Conservation (phyloP, 2,797 vertebrate species). For the Paratrypauchen microcephalus region DNA sequence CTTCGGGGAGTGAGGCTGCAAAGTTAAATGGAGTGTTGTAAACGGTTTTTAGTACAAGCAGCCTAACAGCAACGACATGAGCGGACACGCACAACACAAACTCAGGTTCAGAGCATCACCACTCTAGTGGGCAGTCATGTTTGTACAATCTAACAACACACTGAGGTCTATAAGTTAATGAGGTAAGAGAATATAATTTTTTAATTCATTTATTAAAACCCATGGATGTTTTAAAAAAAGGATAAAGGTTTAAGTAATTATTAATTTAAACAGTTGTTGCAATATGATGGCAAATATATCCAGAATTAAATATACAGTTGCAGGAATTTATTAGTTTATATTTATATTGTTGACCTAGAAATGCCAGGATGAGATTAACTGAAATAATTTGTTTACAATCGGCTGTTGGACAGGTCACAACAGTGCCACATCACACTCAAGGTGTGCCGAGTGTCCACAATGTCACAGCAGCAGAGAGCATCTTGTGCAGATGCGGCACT, state of each 20-base stretch:
- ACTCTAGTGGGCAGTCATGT: neutral
- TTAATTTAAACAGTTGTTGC: neutral
- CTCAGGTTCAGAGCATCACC: conserved; percentile 32
- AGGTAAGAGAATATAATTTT: neutral
- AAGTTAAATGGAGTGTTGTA: conserved; percentile 87
- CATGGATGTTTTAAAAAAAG: too few species aligned
- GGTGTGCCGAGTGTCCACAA: conserved; percentile 40
- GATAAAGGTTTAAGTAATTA: neutral
- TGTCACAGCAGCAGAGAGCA: conserved; percentile 69
- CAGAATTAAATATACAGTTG: conserved; percentile 14
- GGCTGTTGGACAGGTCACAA: conserved; percentile 75
- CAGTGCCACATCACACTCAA: conserved; percentile 66
- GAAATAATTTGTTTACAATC: conserved; percentile 48
- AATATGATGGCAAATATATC: neutral
- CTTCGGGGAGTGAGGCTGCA: conserved; percentile 99
- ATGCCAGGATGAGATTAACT: conserved; percentile 54
- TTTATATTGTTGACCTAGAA: neutral
- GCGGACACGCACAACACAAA: conserved; percentile 38
- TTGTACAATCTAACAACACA: conserved; percentile 14
- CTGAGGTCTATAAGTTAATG: conserved; percentile 46
- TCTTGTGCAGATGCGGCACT: conserved; percentile 70
- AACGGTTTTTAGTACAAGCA: conserved; percentile 63
- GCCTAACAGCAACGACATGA: conserved; percentile 23
- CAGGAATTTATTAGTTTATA: conserved; percentile 23
- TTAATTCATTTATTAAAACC: neutral